Evolutionary conservation across 2,113 vertebrate species (phyloP), one percentile per base, ranked within the genome.

Genomic region (Tauraco erythrolophus): DNA sequence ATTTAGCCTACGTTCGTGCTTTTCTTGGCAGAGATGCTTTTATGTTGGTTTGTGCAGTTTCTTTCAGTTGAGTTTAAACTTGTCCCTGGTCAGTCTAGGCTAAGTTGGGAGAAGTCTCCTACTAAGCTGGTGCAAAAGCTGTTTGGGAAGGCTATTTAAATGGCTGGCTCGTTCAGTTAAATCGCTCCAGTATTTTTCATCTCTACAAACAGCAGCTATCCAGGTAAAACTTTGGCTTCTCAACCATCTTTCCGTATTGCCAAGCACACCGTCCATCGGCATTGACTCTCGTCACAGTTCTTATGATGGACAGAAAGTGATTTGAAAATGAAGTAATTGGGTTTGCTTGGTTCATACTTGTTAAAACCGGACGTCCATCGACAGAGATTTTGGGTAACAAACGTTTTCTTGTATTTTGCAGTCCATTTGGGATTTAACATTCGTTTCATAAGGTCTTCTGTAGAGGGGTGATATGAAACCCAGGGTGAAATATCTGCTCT

Each of bases 171-270:
- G 14, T 64, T 72, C 39, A 10, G 10, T 92, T 83, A 46, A 84
- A 69, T 69, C 27, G 51, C 23, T 39, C 9, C 35, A 19, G 13
- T 68, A 33, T 56, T 83, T 91, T 95, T 94, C 23, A 64, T 45
- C 22, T 50, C 13, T 61, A 53, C 75, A 91, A 84, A 51, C 4
- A 1, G 58, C 62, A 96, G 54, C 22, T 77, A 6, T 74, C 50
- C 58, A 70, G 75, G 86, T 89, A 76, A 88, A 90, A 74, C 12
- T 77, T 62, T 61, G 41, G 17, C 56, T 91, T 93, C 56, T 58
- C 81, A 82, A 54, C 46, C 14, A 43, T 33, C 72, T 77, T 91
- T 77, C 16, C 48, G 48, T 71, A 71, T 68, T 75, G 60, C 35
- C 69, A 84, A 84, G 65, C 48, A 66, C 24, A 62, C 8, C 5